Evolutionary conservation across 2,888 invertebrate genomes (phyloP), one percentile per base, ranked within the genome.

Genomic region (Ceraclea dissimilis): DNA sequence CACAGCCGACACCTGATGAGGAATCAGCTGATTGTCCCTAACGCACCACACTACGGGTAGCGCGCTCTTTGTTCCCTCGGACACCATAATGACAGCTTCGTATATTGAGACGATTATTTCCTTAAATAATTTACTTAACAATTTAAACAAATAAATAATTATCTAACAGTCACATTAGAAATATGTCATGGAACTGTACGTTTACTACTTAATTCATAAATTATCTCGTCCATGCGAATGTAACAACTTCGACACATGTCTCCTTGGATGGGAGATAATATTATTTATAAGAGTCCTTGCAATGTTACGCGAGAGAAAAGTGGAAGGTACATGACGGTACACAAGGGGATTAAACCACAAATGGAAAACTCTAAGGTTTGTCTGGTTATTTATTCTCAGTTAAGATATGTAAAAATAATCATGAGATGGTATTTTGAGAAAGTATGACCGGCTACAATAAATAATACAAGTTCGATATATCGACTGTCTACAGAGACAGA

Each of bases 21-120:
- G 84, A 68, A 83, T 79, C 76, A 83, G 81, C 69, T 80, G 80
- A 72, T 83, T 81, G 74, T 83, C 81, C 71, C 82, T 80, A 69
- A 80, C 75, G 76, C 83, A 83, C 83, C 83, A 84, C 69, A 83
- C 83, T 65, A 84, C 82, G 72, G 78, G 78, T 72, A 78, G 65
- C 67, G 77, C 74, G 26, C 58, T 68, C 66, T 53, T 65, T 67
- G 76, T 73, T 70, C 80, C 80, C 70, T 80, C 78, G 63, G 82
- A 81, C 70, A 82, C 81, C 83, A 83, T 82, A 69, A 71, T 80
- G 48, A 26, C 10, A 26, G 26, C 26, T 4, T 26, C 26, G 26
- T 26, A 26, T n/a, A n/a, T 26, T 26, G 10, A 4, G 10, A 26
- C 26, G 10, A 26, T 26, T 26, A 49, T 47, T 52, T 21, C 22